Evolutionary conservation across 2,888 invertebrate species (phyloP).

Genomic region (Amblyjoppa fuscipennis): DNA sequence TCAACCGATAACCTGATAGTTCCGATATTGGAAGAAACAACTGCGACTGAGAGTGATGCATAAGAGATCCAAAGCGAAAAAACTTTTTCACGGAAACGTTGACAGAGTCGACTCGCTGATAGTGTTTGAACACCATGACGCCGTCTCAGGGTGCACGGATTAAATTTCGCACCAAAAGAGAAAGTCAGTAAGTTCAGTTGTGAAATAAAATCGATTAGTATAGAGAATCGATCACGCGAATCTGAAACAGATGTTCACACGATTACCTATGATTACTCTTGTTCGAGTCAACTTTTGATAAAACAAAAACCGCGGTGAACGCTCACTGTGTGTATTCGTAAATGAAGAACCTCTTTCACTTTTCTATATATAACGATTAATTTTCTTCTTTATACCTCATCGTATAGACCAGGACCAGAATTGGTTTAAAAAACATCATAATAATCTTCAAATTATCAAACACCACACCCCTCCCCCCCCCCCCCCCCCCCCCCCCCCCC

Average conservation of each 20-base stretch:
- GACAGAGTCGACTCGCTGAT: neutral
- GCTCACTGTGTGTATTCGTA: constrained; percentile 37
- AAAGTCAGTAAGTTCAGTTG: constrained; percentile 8
- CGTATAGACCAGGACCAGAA: constrained; percentile 5
- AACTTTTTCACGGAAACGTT: neutral
- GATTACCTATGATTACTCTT: constrained; percentile 22
- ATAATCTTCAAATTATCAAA: neutral
- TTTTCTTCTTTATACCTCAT: constrained; percentile 5
- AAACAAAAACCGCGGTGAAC: constrained; percentile 6
- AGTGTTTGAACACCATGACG: neutral
- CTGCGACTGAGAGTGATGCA: constrained; percentile 83
- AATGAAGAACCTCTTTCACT: constrained; percentile 47
- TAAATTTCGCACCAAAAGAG: neutral
- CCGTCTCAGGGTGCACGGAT: neutral
- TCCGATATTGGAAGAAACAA: constrained; percentile 95
- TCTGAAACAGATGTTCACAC: neutral
- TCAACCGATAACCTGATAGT: constrained; percentile 99
- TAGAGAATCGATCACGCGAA: neutral
- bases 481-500: too few species aligned
- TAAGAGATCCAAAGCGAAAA: constrained; percentile 65
- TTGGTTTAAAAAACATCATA: neutral
- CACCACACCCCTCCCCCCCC: neutral
- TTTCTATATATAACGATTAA: constrained; percentile 56
- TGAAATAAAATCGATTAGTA: neutral
- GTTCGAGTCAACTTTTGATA: constrained; percentile 45